Conservation (phyloP, 1,140 invertebrate species). For the Drosophila carrolli region DNA sequence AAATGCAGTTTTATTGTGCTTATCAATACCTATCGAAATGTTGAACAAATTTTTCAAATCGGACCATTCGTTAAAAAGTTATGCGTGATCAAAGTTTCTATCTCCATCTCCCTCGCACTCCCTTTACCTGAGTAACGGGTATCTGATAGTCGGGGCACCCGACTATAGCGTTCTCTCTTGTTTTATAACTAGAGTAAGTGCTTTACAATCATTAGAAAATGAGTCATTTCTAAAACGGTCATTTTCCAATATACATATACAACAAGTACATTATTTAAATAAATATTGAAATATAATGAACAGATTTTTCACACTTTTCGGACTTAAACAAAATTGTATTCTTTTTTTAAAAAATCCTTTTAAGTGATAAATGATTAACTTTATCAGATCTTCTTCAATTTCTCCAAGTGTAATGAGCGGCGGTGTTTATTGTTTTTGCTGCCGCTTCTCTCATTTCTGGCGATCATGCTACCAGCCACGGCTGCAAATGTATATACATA, state of each 20-base stretch:
- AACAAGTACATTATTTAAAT: neutral
- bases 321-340: neutral
- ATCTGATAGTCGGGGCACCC: too few relatives aligned
- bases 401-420: constrained; percentile 21
- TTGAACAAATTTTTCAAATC: too few relatives aligned
- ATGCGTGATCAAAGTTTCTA: too few relatives aligned
- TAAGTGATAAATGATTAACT: neutral
- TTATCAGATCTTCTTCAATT: constrained; percentile 15
- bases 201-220: neutral
- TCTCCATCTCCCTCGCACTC: too few relatives aligned
- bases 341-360: neutral
- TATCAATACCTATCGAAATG: too few relatives aligned
- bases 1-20: too few relatives aligned
- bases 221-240: neutral
- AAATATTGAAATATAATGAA: too few relatives aligned
- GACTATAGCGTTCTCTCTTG: too few relatives aligned
- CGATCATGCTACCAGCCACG: constrained; percentile 47
- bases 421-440: constrained; percentile 32
- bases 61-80: too few relatives aligned
- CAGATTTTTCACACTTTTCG: neutral
- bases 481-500: neutral
- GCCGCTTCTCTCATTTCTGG: constrained; percentile 43
- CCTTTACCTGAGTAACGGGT: too few relatives aligned
- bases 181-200: neutral
- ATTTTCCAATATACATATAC: neutral